Evolutionary conservation across 2,888 invertebrate species (phyloP).

Genomic region (Phortica magna): DNA sequence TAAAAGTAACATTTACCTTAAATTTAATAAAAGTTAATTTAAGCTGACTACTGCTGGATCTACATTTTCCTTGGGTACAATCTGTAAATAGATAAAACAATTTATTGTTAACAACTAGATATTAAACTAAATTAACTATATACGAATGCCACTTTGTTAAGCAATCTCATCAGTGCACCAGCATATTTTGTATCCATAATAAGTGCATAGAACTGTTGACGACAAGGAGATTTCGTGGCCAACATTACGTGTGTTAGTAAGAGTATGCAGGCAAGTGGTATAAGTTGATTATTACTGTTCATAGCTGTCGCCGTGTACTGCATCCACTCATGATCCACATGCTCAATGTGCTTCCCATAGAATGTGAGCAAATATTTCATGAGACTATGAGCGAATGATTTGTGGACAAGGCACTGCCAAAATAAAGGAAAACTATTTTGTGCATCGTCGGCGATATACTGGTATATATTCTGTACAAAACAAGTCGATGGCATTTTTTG

Average conservation of each 20-base stretch:
- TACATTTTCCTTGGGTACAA: background rate
- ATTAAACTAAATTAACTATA: constrained; percentile 48
- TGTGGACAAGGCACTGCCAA: constrained; percentile 49
- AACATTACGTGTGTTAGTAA: constrained; percentile 57
- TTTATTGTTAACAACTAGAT: background rate
- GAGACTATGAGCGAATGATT: constrained; percentile 47
- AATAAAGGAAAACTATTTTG: constrained; percentile 46
- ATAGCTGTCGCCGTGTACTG: constrained; percentile 10
- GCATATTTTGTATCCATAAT: constrained; percentile 41
- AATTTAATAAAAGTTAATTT: too few species aligned
- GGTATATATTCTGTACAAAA: constrained; percentile 55
- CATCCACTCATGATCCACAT: constrained; percentile 54
- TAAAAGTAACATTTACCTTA: too few species aligned
- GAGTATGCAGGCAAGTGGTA: constrained; percentile 51
- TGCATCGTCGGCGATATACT: constrained; percentile 37
- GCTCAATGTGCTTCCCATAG: constrained; percentile 52
- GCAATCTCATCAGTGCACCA: constrained; percentile 44
- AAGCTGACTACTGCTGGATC: background rate
- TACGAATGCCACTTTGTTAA: constrained; percentile 64
- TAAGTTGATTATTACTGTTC: background rate
- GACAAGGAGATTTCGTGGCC: constrained; percentile 52
- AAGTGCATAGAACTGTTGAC: constrained; percentile 46
- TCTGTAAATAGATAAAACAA: constrained; percentile 4
- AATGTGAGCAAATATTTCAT: constrained; percentile 47
- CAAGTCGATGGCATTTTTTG: background rate